These are phyloP conservation scores for Oncorhynchus clarkii DNA, from an alignment of 2,113 vertebrate genomes.

Conservation along the genomic window DNA sequence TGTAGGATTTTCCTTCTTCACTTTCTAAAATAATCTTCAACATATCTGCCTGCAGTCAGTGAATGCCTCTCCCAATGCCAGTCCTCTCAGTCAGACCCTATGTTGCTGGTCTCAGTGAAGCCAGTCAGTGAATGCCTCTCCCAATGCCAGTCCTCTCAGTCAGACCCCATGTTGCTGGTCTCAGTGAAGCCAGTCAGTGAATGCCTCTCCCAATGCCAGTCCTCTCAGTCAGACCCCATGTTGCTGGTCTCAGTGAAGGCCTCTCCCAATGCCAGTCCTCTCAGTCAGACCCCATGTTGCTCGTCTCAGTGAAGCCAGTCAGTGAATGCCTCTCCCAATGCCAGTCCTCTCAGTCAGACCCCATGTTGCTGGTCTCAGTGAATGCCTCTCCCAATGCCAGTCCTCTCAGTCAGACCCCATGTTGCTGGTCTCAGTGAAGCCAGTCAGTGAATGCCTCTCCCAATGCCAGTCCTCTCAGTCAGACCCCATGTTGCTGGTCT, in stretches of 20 bases:
- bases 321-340: constrained; percentile 1
- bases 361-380: constrained; percentile 22
- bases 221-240: not conserved
- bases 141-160: constrained; percentile 13
- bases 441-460: not conserved
- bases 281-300: constrained; percentile 5
- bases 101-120: constrained; percentile 28
- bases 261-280: constrained; percentile 13
- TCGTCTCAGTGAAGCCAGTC: constrained; percentile 15
- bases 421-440: constrained; percentile 19
- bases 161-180: constrained; percentile 15
- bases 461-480: constrained; percentile 15
- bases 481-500: constrained; percentile 15
- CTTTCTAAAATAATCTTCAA: not conserved
- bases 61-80: constrained; percentile 9
- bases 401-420: not conserved
- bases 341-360: constrained; percentile 9
- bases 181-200: constrained; percentile 7
- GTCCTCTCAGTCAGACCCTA: not conserved
- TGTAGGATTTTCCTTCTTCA: not conserved
- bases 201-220: constrained; percentile 9
- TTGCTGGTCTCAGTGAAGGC: constrained; percentile 20
- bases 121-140: constrained; percentile 1
- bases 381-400: constrained; percentile 11
- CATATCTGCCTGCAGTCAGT: constrained; percentile 11